Conservation (phyloP, 2,797 vertebrate species). For the Harpagifer antarcticus region DNA sequence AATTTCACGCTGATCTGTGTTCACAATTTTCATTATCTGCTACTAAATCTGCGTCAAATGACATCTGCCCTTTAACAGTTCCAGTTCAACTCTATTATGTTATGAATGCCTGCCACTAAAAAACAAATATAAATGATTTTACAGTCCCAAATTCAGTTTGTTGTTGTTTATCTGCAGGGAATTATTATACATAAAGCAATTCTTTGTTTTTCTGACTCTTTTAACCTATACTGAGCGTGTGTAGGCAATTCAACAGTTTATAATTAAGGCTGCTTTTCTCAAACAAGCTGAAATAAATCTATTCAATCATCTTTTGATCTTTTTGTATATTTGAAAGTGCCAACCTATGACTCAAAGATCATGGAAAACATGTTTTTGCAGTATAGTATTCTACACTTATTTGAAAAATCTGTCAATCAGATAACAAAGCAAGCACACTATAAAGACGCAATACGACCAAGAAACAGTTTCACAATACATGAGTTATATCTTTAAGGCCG, state of each 20-base stretch:
- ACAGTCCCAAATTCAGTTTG: constrained; percentile 4
- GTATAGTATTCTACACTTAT: background rate
- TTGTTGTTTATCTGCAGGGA: constrained; percentile 10
- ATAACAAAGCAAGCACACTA: background rate
- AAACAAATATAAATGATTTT: constrained; percentile 30
- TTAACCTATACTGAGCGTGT: background rate
- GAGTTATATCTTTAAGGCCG: background rate
- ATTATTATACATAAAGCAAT: constrained; percentile 1
- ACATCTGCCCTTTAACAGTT: constrained; percentile 48
- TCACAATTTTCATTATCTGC: constrained; percentile 54
- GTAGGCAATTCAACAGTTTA: constrained; percentile 7
- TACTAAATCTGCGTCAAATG: constrained; percentile 45
- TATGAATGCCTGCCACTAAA: constrained; percentile 14
- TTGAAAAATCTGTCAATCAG: background rate
- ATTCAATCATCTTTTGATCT: background rate
- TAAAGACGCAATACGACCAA: background rate
- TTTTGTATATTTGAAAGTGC: background rate
- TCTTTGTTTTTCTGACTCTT: background rate
- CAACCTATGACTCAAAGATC: background rate
- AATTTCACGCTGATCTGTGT: constrained; percentile 57
- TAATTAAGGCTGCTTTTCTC: constrained; percentile 14
- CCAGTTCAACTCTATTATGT: constrained; percentile 39
- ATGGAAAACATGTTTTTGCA: background rate
- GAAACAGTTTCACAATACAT: background rate
- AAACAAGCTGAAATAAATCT: background rate